A percentile compares a stretch with the other conserved stretches of the same genome.
These are phyloP conservation scores for Proctacanthus coquilletti DNA, from an alignment of 1,140 invertebrate genomes.

Conservation along the genomic window DNA sequence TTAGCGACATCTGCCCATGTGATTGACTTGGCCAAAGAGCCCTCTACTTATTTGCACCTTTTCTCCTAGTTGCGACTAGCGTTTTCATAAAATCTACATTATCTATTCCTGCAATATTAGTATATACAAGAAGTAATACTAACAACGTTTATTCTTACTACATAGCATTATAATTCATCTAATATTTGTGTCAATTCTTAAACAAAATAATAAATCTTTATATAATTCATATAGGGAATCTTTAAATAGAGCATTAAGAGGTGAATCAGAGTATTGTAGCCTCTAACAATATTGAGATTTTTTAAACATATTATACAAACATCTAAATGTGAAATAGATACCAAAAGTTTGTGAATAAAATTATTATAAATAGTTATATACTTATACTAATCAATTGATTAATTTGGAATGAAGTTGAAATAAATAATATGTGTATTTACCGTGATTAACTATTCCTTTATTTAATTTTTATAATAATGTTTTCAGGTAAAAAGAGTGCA, in stretches of 20 bases:
- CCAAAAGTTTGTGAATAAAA: not conserved
- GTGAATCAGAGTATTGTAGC: too few species aligned
- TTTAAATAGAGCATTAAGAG: not conserved
- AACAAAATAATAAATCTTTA: constrained; percentile 1
- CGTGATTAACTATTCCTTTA: not conserved
- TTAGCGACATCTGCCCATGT: too few species aligned
- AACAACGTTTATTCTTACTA: too few species aligned
- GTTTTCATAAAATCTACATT: too few species aligned
- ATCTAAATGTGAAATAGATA: constrained; percentile 1
- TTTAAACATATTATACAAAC: constrained; percentile 1
- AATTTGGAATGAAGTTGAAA: not conserved
- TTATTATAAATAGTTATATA: not conserved
- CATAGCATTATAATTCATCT: not conserved
- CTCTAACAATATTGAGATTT: not conserved
- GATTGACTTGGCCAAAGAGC: too few species aligned
- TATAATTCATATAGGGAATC: not conserved
- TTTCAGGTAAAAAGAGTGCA: too few species aligned
- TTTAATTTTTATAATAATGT: too few species aligned
- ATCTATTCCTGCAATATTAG: too few species aligned
- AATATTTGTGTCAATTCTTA: constrained; percentile 1
- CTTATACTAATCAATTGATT: not conserved
- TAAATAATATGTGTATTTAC: not conserved
- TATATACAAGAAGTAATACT: too few species aligned
- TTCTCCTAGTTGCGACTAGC: too few species aligned
- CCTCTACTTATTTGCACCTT: too few species aligned